A percentile compares a stretch with the other conserved stretches of the same genome.
These are phyloP conservation scores for Palythoa grandis DNA, from an alignment of 92 coral and sea anemone species.

Conservation along the genomic window DNA sequence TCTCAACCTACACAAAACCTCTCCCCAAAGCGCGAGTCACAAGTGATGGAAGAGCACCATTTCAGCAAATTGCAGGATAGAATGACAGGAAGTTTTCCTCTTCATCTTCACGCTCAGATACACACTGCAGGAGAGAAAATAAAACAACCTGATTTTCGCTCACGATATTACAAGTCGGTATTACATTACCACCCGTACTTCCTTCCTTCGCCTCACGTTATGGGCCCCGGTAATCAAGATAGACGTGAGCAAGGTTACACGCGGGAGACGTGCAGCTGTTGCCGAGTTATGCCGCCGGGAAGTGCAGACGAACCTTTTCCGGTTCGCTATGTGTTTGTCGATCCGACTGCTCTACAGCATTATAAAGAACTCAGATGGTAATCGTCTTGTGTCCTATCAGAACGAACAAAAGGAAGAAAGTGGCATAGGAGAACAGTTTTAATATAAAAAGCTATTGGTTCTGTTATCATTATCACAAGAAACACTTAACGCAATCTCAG, in stretches of 20 bases:
- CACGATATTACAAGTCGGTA: slow-evolving; percentile 18
- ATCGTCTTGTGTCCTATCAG: background rate
- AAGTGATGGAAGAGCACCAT: slow-evolving; percentile 13
- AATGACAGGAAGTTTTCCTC: background rate
- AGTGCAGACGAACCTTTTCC: slow-evolving; percentile 16
- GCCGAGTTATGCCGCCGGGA: slow-evolving; percentile 24
- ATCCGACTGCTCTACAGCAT: slow-evolving; percentile 36
- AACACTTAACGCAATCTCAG: no score
- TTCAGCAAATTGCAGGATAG: background rate
- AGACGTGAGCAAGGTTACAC: slow-evolving; percentile 24
- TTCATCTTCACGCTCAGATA: slow-evolving; percentile 6
- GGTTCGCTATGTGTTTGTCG: slow-evolving; percentile 27
- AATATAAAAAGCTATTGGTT: no score
- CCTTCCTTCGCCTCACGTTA: slow-evolving; percentile 7
- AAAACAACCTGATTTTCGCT: background rate
- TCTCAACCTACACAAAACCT: background rate
- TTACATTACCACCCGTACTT: slow-evolving; percentile 36
- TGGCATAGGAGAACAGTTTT: no score
- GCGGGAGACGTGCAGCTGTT: slow-evolving; percentile 44
- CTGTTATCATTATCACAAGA: no score
- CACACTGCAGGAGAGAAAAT: slow-evolving; percentile 20
- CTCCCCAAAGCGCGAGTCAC: background rate
- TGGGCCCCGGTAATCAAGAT: slow-evolving; percentile 7
- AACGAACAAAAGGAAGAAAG: no score
- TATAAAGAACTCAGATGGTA: slow-evolving; percentile 57